phyloP scores from a whole-genome alignment of 1,140 invertebrate species.

The Drosophila pseudoananassae region DNA sequence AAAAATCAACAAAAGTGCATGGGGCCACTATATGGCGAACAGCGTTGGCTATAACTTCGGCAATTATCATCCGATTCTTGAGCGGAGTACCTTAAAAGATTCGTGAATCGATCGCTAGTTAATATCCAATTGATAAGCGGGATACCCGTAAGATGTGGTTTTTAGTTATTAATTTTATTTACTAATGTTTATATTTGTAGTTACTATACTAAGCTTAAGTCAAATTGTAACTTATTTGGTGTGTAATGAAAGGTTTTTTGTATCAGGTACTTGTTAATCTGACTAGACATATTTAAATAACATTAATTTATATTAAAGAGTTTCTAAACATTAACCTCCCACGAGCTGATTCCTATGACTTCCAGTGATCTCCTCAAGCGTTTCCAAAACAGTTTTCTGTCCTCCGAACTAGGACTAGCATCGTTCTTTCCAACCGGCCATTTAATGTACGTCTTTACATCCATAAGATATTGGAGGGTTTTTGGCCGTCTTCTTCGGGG shows the following conservation, averaged over 20 bases:
- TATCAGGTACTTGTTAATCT: conserved; percentile 69
- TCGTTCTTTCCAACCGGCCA: conserved; percentile 84
- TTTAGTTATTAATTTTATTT: too few species aligned
- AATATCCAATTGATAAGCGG: too few species aligned
- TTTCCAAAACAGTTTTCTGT: conserved; percentile 82
- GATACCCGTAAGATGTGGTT: too few species aligned
- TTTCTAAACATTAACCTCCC: conserved; percentile 37
- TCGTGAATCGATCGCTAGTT: too few species aligned
- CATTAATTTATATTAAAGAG: background rate
- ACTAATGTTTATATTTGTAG: background rate
- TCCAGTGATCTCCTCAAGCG: conserved; percentile 68
- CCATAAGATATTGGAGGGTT: conserved; percentile 87
- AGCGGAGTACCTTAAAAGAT: too few species aligned
- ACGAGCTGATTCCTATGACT: conserved; percentile 51
- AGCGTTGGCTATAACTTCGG: too few species aligned
- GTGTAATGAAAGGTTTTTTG: background rate
- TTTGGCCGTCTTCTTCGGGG: conserved; percentile 86
- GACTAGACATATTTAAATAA: conserved; percentile 54
- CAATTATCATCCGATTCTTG: too few species aligned
- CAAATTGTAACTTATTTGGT: background rate
- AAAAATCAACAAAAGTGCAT: too few species aligned
- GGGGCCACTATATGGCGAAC: too few species aligned
- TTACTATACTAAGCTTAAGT: background rate
- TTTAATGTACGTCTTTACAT: conserved; percentile 87
- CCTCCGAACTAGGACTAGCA: conserved; percentile 55